Conservation (phyloP, 2,888 invertebrate species). For the Eupithecia insigniata region DNA sequence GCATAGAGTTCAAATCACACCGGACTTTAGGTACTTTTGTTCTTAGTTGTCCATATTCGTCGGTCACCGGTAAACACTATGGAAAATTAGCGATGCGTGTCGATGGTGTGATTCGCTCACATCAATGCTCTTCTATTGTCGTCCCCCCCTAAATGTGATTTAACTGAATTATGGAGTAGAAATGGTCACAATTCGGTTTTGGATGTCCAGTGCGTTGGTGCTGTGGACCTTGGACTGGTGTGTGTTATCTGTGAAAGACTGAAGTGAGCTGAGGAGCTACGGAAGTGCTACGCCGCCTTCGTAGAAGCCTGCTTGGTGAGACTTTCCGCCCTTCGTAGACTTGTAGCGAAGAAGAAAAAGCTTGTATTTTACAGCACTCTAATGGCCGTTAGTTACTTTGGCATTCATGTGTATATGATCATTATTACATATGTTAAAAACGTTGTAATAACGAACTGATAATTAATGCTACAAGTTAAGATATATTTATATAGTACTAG, state of each 20-base stretch:
- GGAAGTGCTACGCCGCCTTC: conserved; percentile 63
- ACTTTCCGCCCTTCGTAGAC: conserved; percentile 30
- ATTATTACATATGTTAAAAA: neutral
- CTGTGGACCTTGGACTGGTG: conserved; percentile 53
- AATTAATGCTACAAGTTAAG: neutral
- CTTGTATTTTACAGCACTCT: neutral
- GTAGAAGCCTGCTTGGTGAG: conserved; percentile 68
- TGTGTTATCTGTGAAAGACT: conserved; percentile 59
- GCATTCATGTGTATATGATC: neutral
- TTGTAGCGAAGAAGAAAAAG: conserved; percentile 11
- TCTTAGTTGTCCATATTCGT: conserved; percentile 62
- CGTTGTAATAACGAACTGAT: neutral
- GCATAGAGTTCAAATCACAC: conserved; percentile 29
- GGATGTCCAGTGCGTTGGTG: conserved; percentile 69
- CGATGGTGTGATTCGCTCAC: conserved; percentile 83
- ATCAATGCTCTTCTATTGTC: conserved; percentile 81
- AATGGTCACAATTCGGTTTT: conserved; percentile 79
- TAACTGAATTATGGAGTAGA: conserved; percentile 82
- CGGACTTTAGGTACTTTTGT: conserved; percentile 18
- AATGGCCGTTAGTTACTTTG: neutral
- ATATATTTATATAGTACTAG: no score
- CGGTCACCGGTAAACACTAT: conserved; percentile 72
- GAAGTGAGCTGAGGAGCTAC: conserved; percentile 55
- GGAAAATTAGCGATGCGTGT: conserved; percentile 80
- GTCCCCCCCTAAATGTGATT: conserved; percentile 81